These are phyloP conservation scores for Empis stercorea DNA, from an alignment of 2,888 invertebrate genomes.

Conservation along the genomic window DNA sequence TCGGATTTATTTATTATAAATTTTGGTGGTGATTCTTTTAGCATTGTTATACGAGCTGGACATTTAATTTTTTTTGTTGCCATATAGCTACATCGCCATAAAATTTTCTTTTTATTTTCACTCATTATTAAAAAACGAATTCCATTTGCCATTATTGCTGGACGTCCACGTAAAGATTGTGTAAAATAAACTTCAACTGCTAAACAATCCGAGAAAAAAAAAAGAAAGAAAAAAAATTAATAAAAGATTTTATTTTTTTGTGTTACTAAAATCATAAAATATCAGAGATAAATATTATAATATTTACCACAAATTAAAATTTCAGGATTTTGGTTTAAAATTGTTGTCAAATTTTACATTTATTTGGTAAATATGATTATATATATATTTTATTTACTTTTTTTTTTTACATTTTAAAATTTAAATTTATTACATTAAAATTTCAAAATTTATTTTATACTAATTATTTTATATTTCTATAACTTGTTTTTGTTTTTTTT, in stretches of 20 bases:
- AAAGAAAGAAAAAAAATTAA: slow-evolving; percentile 9
- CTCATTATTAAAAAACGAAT: slow-evolving; percentile 37
- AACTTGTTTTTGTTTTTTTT: too few species aligned
- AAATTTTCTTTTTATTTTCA: slow-evolving; percentile 34
- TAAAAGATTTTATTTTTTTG: neutral
- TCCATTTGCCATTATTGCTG: slow-evolving; percentile 36
- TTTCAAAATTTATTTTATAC: slow-evolving; percentile 3
- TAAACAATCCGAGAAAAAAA: slow-evolving; percentile 18
- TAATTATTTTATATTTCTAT: neutral
- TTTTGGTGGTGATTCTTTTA: slow-evolving; percentile 34
- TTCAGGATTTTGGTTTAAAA: neutral
- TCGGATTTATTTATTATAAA: slow-evolving; percentile 34
- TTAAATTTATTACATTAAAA: too few species aligned
- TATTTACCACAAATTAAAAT: too few species aligned
- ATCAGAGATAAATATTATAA: too few species aligned
- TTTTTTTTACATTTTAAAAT: neutral
- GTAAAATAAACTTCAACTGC: slow-evolving; percentile 33
- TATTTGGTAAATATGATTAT: neutral
- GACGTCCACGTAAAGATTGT: slow-evolving; percentile 33
- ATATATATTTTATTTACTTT: slow-evolving; percentile 1
- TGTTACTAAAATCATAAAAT: slow-evolving; percentile 7
- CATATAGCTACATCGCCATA: slow-evolving; percentile 37
- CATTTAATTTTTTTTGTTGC: slow-evolving; percentile 36
- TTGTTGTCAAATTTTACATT: slow-evolving; percentile 3
- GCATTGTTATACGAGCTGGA: slow-evolving; percentile 35